Evolutionary conservation across 92 coral and sea anemone genomes (phyloP).

Genomic region (Diadumene lineata): DNA sequence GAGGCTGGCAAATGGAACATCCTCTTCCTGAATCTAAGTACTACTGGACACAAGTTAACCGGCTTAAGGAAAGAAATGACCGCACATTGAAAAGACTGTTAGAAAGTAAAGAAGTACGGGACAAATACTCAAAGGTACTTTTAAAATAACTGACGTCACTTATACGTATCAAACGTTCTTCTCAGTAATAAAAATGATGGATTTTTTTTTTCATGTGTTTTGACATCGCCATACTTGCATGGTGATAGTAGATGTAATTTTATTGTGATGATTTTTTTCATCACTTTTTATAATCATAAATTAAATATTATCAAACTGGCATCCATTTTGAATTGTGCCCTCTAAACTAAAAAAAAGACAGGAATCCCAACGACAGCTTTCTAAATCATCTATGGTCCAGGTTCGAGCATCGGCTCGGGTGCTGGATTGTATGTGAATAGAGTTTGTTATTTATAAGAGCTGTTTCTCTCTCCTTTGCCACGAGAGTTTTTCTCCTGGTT

Average conservation of each 20-base stretch:
- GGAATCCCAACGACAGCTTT: too few relatives aligned
- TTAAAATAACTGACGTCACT: too few relatives aligned
- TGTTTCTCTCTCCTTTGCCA: too few relatives aligned
- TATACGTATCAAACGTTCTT: too few relatives aligned
- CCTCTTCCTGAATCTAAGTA: slow-evolving; percentile 67
- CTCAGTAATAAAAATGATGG: too few relatives aligned
- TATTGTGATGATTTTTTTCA: neutral
- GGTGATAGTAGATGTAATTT: neutral
- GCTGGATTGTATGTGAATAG: too few relatives aligned
- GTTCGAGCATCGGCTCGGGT: too few relatives aligned
- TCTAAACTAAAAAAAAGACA: too few relatives aligned
- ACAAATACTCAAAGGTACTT: slow-evolving; percentile 43
- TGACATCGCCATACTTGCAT: neutral
- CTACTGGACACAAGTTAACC: slow-evolving; percentile 61
- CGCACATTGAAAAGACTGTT: slow-evolving; percentile 57
- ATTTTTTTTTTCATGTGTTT: neutral
- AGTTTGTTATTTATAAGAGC: too few relatives aligned
- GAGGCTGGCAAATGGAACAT: slow-evolving; percentile 73
- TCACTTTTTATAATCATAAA: neutral
- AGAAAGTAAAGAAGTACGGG: slow-evolving; percentile 45
- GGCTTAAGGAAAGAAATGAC: slow-evolving; percentile 36
- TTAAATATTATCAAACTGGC: neutral
- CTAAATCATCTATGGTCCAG: too few relatives aligned
- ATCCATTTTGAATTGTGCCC: too few relatives aligned
- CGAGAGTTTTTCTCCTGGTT: too few relatives aligned